Base-by-base conservation (phyloP, 2,888 invertebrate species). In the Leucania comma region DNA sequence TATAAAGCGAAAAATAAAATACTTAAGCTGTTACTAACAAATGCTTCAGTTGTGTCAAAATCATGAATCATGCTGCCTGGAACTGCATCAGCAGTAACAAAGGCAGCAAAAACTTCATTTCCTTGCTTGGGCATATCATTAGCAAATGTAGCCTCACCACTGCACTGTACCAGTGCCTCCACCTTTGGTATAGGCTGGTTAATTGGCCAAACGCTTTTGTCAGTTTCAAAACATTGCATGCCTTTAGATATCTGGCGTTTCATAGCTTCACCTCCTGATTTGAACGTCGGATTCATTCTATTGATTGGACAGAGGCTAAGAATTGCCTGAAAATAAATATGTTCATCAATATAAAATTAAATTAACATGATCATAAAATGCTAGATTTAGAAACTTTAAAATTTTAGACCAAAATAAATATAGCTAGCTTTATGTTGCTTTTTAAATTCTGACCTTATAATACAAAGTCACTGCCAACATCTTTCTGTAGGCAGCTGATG, bases 61-160 rank as follows among this genome's bases (percentile, higher is more conserved):
- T 87, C 91, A 14, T 93, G 92, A 35, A 98, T 95, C 2, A 72
- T n/a, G 46, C 92, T 95, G 2, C 97, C 98, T 73, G 91, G 90
- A 69, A 96, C 85, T 71, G 96, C 89, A 46, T 90, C 91, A 20
- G 94, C 92, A 1, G 96, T 88, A 0, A 97, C 97, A 81, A 97
- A 97, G 0, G 97, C 97, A 17, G 97, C 98, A 88, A 96, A 97
- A 0, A 98, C 96, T 91, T 98, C 97, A 81, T 97, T 96, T 0
- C 96, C 95, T 6, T 93, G 88, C 0, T 93, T 89, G 20, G 96
- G 96, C 48, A 97, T 90, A 85, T 98, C 98, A 84, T 97, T 97
- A 0, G 97, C 93, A 88, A 97, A 98, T 77, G 96, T 93, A 0
- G 97, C 97, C 89, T 98, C 97, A 0, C 98, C 98, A 61, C 97